Percentiles rank a stretch among this genome's conserved stretches.
Evolutionary conservation across 2,888 invertebrate genomes (phyloP).

Genomic region (Melolontha melolontha): DNA sequence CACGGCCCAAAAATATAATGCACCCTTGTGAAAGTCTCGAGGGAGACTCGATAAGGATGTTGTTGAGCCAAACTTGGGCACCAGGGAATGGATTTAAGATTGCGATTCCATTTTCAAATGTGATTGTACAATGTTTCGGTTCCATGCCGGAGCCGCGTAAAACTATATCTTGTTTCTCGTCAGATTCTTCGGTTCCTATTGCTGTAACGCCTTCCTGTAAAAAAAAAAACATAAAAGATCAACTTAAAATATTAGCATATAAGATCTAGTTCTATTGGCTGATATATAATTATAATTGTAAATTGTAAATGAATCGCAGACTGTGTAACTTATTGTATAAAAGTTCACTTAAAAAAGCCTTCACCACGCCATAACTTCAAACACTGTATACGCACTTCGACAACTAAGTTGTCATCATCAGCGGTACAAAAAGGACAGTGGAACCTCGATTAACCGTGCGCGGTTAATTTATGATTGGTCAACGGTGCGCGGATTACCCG

Average conservation of each 20-base stretch:
- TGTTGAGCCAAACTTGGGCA: conserved; percentile 87
- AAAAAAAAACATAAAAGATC: conserved; percentile 28
- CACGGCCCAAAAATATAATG: conserved; percentile 73
- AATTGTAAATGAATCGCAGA: too few species aligned
- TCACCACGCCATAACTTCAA: too few species aligned
- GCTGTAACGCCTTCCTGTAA: conserved; percentile 84
- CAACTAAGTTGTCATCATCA: too few species aligned
- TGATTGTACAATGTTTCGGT: conserved; percentile 82
- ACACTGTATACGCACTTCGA: too few species aligned
- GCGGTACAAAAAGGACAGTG: too few species aligned
- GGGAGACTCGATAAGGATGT: conserved; percentile 80
- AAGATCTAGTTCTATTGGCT: too few species aligned
- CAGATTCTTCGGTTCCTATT: conserved; percentile 83
- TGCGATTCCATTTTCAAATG: conserved; percentile 78
- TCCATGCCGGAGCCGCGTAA: conserved; percentile 72
- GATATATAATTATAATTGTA: too few species aligned
- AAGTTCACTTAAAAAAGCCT: too few species aligned
- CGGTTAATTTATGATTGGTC: too few species aligned
- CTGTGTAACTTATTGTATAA: too few species aligned
- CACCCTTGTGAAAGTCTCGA: conserved; percentile 83
- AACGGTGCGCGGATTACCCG: too few species aligned
- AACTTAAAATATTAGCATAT: not conserved
- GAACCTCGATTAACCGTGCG: too few species aligned
- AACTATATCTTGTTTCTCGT: conserved; percentile 79
- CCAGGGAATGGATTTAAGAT: conserved; percentile 79